Evolutionary conservation across 2,888 invertebrate species (phyloP).

Genomic region (Nezara viridula): DNA sequence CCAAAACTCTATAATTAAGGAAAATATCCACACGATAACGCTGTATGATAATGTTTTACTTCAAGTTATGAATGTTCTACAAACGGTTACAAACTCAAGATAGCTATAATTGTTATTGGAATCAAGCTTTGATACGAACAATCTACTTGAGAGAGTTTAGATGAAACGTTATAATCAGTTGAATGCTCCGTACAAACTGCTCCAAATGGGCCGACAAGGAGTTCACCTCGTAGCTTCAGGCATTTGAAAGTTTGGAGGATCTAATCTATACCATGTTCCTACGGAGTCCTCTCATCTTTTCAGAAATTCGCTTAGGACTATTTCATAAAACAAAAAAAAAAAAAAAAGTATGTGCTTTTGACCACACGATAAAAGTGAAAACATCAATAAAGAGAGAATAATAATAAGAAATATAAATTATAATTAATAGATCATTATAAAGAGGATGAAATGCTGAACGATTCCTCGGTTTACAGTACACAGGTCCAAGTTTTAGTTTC

Average conservation of each 20-base stretch:
- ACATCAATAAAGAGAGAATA: too few relatives aligned
- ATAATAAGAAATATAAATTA: too few relatives aligned
- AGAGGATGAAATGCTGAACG: too few relatives aligned
- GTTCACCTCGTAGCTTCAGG: not conserved
- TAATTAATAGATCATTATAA: too few relatives aligned
- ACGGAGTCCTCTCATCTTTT: not conserved
- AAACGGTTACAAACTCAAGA: not conserved
- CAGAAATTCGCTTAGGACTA: not conserved
- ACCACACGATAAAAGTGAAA: too few relatives aligned
- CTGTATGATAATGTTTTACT: not conserved
- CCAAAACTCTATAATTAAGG: too few relatives aligned
- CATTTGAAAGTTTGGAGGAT: not conserved
- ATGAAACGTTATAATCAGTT: not conserved
- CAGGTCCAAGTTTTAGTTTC: too few relatives aligned
- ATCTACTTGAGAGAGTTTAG: not conserved
- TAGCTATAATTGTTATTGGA: not conserved
- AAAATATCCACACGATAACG: too few relatives aligned
- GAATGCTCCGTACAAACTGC: not conserved
- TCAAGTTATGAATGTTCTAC: not conserved
- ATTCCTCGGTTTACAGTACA: too few relatives aligned
- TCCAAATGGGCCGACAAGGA: not conserved
- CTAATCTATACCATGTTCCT: not conserved
- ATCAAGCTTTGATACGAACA: not conserved
- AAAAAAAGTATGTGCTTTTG: too few relatives aligned
- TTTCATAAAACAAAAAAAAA: too few relatives aligned